Conservation (phyloP, 2,113 vertebrate species). For the Pandion haliaetus region DNA sequence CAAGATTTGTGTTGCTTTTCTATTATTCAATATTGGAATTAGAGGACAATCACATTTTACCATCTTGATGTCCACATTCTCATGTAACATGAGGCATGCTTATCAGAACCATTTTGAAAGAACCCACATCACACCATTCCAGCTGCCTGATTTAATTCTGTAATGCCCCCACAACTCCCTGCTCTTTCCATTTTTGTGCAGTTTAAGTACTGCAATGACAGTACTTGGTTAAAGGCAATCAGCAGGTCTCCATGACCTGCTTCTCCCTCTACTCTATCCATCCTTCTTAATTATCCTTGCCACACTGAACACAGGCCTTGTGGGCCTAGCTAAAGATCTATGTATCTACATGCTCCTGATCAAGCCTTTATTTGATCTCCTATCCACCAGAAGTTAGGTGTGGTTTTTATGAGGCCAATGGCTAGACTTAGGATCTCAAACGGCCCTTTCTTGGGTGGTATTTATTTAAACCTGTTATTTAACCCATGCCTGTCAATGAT, state of each 20-base stretch:
- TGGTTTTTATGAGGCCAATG: neutral
- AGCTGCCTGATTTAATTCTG: neutral
- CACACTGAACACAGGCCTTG: neutral
- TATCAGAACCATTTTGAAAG: neutral
- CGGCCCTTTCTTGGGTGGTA: neutral
- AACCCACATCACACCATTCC: neutral
- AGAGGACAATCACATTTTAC: neutral
- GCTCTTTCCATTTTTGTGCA: neutral
- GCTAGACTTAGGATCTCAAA: neutral
- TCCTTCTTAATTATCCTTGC: neutral
- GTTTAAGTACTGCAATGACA: neutral
- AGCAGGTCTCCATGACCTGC: neutral
- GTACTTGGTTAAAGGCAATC: neutral
- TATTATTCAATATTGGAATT: neutral
- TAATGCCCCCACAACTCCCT: neutral
- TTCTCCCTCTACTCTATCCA: neutral
- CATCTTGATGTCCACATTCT: neutral
- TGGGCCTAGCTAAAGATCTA: neutral
- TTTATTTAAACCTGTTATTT: neutral
- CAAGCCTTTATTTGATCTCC: neutral
- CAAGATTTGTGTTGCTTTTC: neutral
- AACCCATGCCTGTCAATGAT: neutral
- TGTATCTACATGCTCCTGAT: neutral
- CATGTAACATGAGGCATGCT: neutral
- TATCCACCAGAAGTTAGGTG: neutral